Conservation (phyloP, 2,888 invertebrate species). For the Monochamus alternatus region DNA sequence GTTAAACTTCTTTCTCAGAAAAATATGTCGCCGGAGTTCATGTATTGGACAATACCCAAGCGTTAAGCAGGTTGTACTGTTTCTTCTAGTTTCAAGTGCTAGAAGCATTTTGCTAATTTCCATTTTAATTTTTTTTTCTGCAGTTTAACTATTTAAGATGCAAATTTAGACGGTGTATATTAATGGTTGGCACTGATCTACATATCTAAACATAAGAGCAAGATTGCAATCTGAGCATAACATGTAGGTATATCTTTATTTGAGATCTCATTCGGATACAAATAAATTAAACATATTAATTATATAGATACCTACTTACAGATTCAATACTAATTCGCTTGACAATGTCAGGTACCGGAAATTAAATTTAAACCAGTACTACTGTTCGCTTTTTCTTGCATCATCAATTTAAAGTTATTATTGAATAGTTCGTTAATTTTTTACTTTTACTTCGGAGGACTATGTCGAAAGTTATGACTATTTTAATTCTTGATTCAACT, state of each 20-base stretch:
- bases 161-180: slow-evolving; percentile 34
- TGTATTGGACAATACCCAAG: too few relatives aligned
- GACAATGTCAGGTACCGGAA: neutral
- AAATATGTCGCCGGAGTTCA: too few relatives aligned
- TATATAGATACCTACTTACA: neutral
- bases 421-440: neutral
- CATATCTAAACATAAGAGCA: slow-evolving; percentile 33
- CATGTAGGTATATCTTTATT: slow-evolving; percentile 29
- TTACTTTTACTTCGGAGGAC: neutral
- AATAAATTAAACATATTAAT: slow-evolving; percentile 16
- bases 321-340: slow-evolving; percentile 11
- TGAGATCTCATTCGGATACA: slow-evolving; percentile 22
- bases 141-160: slow-evolving; percentile 28
- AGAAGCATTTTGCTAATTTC: too few relatives aligned
- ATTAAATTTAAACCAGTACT: neutral
- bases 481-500: neutral
- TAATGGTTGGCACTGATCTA: slow-evolving; percentile 39
- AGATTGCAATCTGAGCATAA: slow-evolving; percentile 28
- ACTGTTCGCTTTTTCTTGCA: neutral
- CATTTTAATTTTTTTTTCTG: slow-evolving; percentile 25
- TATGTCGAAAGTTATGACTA: neutral
- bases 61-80: too few relatives aligned
- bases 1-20: too few relatives aligned
- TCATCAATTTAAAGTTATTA: neutral
- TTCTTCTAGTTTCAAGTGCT: too few relatives aligned